Base-by-base conservation (phyloP, 2,113 vertebrate species). In the Hemibagrus wyckioides region DNA sequence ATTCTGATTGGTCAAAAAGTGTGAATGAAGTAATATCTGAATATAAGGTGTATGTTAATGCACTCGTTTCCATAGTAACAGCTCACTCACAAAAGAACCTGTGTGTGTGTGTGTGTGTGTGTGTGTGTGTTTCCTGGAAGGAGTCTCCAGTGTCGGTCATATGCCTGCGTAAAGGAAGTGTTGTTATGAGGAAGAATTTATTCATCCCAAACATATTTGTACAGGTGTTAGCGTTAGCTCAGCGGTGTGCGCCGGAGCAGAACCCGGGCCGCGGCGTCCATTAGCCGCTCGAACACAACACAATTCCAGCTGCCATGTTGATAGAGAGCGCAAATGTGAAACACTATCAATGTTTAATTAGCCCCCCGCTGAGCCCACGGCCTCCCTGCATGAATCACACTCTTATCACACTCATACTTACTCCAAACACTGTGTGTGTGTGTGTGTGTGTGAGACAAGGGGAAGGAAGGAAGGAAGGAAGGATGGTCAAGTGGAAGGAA, bases 311-410 rank as follows among this genome's bases (percentile, higher is more conserved):
- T 97, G 97, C 96, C 96, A 97, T 97, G 97, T 96, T 97, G 97
- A 98, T 97, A 95, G 96, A 98, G 95, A 93, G 92, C 92, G 94
- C 89, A 96, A 97, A 94, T 96, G 96, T 95, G 96, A 95, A 97
- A 97, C 96, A 96, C 96, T 94, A 97, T 97, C 96, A 97, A 97
- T 97, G 97, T 98, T 97, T 97, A 93, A 97, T 97, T 97, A 97
- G 94, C 71, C 52, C 73, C 80, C 84, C 11, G 61, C 73, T 33
- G 52, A 11, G 86, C 56, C 1, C 56, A 17, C 67, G 7, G 86
- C 71, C 59, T 65, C 61, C 84, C 67, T 33, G 39, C 80, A 90
- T 88, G 86, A 85, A 88, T 90, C 86, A 88, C 77, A 80, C 85
- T 44, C 87, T 80, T 82, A 83, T 61, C 23, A 91, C 86, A 86